Base-by-base conservation (phyloP, 2,113 vertebrate species). In the Catharus minimus region DNA sequence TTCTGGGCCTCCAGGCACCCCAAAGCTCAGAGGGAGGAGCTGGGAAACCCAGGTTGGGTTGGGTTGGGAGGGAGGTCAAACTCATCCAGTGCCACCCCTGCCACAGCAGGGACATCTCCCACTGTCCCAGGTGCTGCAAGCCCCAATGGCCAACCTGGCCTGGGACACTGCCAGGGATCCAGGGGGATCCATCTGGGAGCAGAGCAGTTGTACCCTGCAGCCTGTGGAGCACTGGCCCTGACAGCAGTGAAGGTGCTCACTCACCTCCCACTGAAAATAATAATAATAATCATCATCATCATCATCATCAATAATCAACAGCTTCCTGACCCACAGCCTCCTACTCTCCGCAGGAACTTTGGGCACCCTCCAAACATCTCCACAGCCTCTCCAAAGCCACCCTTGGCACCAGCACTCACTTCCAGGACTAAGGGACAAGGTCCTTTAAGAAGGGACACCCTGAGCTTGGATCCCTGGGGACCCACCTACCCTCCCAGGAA, bases 401-500 rank as follows among this genome's bases (percentile, higher is more conserved):
- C 79, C 26, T 7, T 6, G 15, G 46, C 32, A 44, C 10, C 38
- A 44, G 66, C 26, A 16, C 13, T 46, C 55, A 4, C 20, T 21
- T 4, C 79, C 47, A 82, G 27, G 21, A 14, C 32, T 9, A 3
- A 30, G 46, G 12, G 32, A 30, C 62, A 44, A 5, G 0, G 0
- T 15, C 7, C 75, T 55, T 11, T 20, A 3, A 15, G 39, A 3
- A 15, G 39, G 49, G 12, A 1, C 60, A 21, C 16, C 13, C 4
- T 55, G 75, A 49, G 39, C n/a, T 14, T 55, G 12, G 39, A 39
- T 39, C 39, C 38, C 56, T 43, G 56, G 38, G 30, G 20, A 15
- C 55, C 46, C 65, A 0, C 2, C 46, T 0, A 0, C 32, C 24
- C 38, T 52, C 47, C 46, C 52, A 36, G 61, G 13, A n/a, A 9